These are phyloP conservation scores for Drosophila mayri DNA, from an alignment of 1,140 invertebrate species.

Conservation along the genomic window DNA sequence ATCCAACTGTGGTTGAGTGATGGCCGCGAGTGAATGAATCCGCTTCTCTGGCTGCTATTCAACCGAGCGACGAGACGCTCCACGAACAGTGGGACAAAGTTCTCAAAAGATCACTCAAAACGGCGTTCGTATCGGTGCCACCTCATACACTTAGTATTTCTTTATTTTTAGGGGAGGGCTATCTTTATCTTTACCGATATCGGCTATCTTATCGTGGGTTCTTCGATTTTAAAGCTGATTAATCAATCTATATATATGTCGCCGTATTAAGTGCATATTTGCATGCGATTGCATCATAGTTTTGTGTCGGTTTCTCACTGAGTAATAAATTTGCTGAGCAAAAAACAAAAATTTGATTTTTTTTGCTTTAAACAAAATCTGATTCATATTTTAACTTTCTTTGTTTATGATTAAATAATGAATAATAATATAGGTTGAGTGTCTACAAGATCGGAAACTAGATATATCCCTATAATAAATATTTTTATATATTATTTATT, in stretches of 20 bases:
- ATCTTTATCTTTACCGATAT: constrained; percentile 5
- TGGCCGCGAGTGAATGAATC: constrained; percentile 35
- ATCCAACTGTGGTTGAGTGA: constrained; percentile 21
- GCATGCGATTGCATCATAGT: constrained; percentile 11
- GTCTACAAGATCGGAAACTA: not conserved
- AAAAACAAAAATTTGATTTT: not conserved
- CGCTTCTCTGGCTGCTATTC: constrained; percentile 6
- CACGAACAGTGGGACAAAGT: constrained; percentile 16
- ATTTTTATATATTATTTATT: not conserved
- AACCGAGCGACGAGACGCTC: not conserved
- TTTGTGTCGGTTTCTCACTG: not conserved
- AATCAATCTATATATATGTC: constrained; percentile 10
- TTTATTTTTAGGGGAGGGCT: not conserved
- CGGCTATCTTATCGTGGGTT: constrained; percentile 26
- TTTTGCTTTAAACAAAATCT: not conserved
- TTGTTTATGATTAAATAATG: not conserved
- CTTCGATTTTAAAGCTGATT: constrained; percentile 19
- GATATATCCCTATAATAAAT: not conserved
- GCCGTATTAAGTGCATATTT: not conserved
- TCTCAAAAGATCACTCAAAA: not conserved
- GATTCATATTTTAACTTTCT: not conserved
- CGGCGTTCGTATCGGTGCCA: not conserved
- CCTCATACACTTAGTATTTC: not conserved
- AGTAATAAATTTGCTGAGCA: not conserved
- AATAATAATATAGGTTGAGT: not conserved